Evolutionary conservation across 2,888 invertebrate species (phyloP).

Genomic region (Xylota sylvarum): DNA sequence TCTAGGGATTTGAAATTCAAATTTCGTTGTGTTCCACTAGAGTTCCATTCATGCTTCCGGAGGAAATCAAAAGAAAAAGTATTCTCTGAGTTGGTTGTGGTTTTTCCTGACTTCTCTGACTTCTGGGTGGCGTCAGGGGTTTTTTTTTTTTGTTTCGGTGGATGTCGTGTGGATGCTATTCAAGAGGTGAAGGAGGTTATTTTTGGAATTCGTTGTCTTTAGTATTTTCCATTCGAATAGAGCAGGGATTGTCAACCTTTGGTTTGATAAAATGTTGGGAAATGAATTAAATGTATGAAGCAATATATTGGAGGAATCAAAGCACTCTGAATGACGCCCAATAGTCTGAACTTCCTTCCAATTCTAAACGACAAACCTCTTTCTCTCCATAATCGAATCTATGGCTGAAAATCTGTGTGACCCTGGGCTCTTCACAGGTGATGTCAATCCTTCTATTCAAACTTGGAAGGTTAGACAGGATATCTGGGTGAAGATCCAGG

Average conservation of each 20-base stretch:
- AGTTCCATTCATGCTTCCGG: conserved; percentile 48
- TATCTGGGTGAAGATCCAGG: too few species aligned
- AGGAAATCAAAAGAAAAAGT: conserved; percentile 31
- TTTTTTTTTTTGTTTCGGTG: conserved; percentile 18
- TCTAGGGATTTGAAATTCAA: conserved; percentile 57
- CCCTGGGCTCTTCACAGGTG: too few species aligned
- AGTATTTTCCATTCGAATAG: conserved; percentile 4
- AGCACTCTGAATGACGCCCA: too few species aligned
- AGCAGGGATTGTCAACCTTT: conserved; percentile 28
- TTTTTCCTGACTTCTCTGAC: conserved; percentile 22
- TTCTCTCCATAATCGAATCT: too few species aligned
- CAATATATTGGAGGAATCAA: too few species aligned
- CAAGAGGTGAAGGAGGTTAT: conserved; percentile 57
- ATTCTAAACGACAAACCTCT: too few species aligned
- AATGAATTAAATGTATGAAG: too few species aligned
- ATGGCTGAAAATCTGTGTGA: too few species aligned
- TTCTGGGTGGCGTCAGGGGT: conserved; percentile 52
- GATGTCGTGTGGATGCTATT: conserved; percentile 55
- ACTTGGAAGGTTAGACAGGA: too few species aligned
- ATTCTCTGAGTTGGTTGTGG: conserved; percentile 2
- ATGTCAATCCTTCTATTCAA: too few species aligned
- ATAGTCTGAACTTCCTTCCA: too few species aligned
- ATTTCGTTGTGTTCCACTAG: conserved; percentile 33
- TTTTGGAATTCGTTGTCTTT: conserved; percentile 48
- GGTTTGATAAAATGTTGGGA: neutral